phyloP scores from a whole-genome alignment of 2,797 vertebrate genomes.

The Australoheros facetus region DNA sequence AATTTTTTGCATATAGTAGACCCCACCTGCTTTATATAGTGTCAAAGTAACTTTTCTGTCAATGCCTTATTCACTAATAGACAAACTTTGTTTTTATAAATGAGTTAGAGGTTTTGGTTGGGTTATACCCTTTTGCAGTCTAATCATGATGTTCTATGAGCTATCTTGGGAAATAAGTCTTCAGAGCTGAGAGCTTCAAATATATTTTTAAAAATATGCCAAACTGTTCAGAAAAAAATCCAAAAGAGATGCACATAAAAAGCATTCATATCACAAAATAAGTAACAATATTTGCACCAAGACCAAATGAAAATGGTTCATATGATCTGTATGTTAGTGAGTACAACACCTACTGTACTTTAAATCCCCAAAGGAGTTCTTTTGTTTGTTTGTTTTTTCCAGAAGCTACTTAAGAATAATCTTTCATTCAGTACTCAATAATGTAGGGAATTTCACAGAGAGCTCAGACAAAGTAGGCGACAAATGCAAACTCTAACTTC shows the following conservation, averaged over 20 bases:
- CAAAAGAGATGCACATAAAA: not conserved
- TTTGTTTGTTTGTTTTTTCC: not conserved
- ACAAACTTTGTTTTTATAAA: not conserved
- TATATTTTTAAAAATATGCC: not conserved
- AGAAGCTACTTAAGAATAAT: constrained; percentile 11
- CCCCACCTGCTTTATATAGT: not conserved
- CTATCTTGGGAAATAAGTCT: rapidly evolving
- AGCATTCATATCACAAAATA: not conserved
- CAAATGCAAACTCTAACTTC: constrained; percentile 46
- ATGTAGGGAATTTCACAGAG: constrained; percentile 18
- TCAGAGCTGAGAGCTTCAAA: not conserved
- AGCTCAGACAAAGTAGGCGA: constrained; percentile 39
- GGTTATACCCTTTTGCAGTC: not conserved
- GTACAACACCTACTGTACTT: not conserved
- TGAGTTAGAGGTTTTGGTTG: not conserved
- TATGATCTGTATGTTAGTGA: not conserved
- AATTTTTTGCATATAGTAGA: too few species aligned
- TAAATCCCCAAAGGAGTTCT: constrained; percentile 10
- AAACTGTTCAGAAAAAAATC: not conserved
- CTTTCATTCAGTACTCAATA: constrained; percentile 3
- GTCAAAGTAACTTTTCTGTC: not conserved
- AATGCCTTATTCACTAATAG: not conserved
- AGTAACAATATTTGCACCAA: not conserved
- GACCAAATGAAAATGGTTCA: not conserved
- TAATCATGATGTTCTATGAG: not conserved